Evolutionary conservation across 2,888 invertebrate genomes (phyloP).

Genomic region (Urechis unicinctus): DNA sequence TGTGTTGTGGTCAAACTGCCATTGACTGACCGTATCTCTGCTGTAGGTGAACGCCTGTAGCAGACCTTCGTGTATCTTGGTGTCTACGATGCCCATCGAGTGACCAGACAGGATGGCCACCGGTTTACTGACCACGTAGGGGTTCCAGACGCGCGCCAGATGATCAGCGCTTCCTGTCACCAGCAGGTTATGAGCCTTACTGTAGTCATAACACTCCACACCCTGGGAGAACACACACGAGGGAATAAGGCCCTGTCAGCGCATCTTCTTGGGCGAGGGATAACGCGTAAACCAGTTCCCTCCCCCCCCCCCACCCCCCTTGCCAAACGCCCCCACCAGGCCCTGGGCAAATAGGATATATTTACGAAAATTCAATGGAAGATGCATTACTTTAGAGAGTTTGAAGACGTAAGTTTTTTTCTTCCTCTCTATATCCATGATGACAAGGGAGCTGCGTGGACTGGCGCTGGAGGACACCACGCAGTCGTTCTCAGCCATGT

Average conservation of each 20-base stretch:
- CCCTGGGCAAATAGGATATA: too few relatives aligned
- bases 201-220: conserved; percentile 47
- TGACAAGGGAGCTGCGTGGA: conserved; percentile 38
- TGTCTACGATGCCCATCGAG: conserved; percentile 42
- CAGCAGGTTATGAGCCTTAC: conserved; percentile 40
- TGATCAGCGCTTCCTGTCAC: conserved; percentile 48
- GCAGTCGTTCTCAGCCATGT: conserved; percentile 41
- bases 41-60: conserved; percentile 46
- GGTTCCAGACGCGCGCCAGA: conserved; percentile 47
- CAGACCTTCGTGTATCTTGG: conserved; percentile 42
- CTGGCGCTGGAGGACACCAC: conserved; percentile 42
- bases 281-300: too few relatives aligned
- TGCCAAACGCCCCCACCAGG: too few relatives aligned
- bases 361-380: too few relatives aligned
- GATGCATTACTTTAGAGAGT: conserved; percentile 45
- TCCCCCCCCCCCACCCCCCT: too few relatives aligned
- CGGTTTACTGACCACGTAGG: conserved; percentile 46
- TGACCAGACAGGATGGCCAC: conserved; percentile 45
- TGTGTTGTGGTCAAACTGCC: too few relatives aligned
- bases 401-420: conserved; percentile 46
- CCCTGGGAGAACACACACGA: too few relatives aligned
- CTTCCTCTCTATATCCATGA: conserved; percentile 37
- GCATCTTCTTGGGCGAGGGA: too few relatives aligned
- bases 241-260: too few relatives aligned
- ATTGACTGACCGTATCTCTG: conserved; percentile 45